Percentiles rank a stretch among this genome's conserved stretches.
These are phyloP conservation scores for Merodon equestris DNA, from an alignment of 2,888 invertebrate genomes.

Conservation along the genomic window DNA sequence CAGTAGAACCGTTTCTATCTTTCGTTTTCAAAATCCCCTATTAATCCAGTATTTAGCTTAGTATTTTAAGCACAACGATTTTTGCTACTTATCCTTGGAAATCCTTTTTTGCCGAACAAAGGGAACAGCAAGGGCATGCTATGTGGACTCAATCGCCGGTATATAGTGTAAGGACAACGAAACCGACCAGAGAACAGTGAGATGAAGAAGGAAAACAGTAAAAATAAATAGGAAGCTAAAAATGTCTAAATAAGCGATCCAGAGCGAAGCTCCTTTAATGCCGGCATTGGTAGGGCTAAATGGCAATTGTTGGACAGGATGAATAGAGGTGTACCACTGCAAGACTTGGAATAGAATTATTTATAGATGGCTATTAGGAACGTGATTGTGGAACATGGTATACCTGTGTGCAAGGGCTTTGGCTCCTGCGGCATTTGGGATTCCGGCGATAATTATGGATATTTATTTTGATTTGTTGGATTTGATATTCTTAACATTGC, in stretches of 20 bases:
- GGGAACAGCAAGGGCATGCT: background rate
- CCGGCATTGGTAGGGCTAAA: constrained; percentile 47
- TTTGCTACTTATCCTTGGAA: constrained; percentile 66
- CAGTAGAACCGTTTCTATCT: constrained; percentile 29
- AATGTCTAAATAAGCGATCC: constrained; percentile 63
- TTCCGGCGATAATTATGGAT: constrained; percentile 53
- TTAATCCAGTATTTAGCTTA: constrained; percentile 67
- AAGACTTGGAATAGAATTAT: constrained; percentile 53
- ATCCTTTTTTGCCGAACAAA: constrained; percentile 43
- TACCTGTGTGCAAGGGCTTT: constrained; percentile 44
- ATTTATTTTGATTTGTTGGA: constrained; percentile 47
- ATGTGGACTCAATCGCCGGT: constrained; percentile 22
- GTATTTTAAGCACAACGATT: constrained; percentile 68
- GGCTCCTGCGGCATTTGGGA: constrained; percentile 27
- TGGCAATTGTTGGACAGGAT: constrained; percentile 60
- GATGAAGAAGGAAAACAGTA: constrained; percentile 35
- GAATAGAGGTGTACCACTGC: constrained; percentile 37
- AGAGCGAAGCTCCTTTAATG: constrained; percentile 61
- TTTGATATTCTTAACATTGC: background rate
- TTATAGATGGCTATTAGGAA: constrained; percentile 48
- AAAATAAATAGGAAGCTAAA: constrained; percentile 60
- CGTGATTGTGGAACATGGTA: constrained; percentile 20
- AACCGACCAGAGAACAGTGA: constrained; percentile 8
- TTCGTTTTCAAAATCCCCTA: constrained; percentile 65
- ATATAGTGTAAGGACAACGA: background rate